A percentile compares a stretch with the other conserved stretches of the same genome.
phyloP scores from a whole-genome alignment of 2,113 vertebrate genomes.

The Eonycteris spelaea region DNA sequence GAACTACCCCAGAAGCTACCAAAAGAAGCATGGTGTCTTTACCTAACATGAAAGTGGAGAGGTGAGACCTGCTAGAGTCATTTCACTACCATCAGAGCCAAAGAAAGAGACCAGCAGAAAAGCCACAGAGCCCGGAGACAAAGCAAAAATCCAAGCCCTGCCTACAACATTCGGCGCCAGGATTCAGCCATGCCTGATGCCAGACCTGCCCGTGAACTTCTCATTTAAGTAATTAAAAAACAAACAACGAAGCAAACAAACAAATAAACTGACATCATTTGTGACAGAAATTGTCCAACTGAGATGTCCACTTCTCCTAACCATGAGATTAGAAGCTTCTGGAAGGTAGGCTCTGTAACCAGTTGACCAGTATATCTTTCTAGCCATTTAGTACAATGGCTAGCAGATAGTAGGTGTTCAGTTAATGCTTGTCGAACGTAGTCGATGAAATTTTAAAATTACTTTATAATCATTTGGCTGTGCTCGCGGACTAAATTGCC shows the following conservation, averaged over 20 bases:
- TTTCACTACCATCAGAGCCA: no score
- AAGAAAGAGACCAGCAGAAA: not conserved
- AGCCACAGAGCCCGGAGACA: no score
- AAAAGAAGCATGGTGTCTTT: not conserved
- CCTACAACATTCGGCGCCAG: rapidly evolving
- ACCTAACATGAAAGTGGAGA: not conserved
- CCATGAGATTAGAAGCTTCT: not conserved
- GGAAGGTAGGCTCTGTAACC: not conserved
- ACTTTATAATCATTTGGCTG: conserved; percentile 40
- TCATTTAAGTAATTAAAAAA: not conserved
- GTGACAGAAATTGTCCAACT: not conserved
- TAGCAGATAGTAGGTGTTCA: not conserved
- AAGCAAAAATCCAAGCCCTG: not conserved
- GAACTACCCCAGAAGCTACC: not conserved
- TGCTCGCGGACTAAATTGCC: not conserved
- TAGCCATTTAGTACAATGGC: rapidly evolving
- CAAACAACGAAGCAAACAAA: no score
- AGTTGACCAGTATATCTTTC: rapidly evolving
- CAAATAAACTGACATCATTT: not conserved
- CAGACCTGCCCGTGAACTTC: not conserved
- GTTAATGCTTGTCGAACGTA: not conserved
- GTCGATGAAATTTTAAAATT: not conserved
- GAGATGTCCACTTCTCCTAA: not conserved
- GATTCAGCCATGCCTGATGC: not conserved
- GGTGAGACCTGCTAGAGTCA: rapidly evolving